phyloP scores from a whole-genome alignment of 2,113 vertebrate genomes.

The Xyrauchen texanus region DNA sequence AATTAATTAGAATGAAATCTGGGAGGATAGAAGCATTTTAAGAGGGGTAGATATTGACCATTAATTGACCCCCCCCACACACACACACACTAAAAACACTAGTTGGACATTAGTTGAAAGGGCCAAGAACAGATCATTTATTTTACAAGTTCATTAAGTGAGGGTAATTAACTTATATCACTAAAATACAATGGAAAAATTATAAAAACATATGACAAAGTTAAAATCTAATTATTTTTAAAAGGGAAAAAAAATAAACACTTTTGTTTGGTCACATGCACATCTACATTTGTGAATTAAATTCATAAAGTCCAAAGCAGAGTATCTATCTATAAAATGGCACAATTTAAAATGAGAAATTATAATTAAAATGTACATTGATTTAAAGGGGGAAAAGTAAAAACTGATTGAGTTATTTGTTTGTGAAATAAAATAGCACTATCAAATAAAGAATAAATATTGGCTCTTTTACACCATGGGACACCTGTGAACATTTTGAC shows the following conservation, averaged over 20 bases:
- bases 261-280: neutral
- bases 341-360: slow-evolving; percentile 9
- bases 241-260: neutral
- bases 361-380: neutral
- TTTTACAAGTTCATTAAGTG: neutral
- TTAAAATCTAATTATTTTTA: neutral
- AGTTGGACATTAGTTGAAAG: neutral
- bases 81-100: neutral
- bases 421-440: neutral
- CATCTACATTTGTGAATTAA: neutral
- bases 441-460: neutral
- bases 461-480: too few relatives aligned
- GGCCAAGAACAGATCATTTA: neutral
- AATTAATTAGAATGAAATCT: neutral
- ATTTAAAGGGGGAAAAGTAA: neutral
- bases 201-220: neutral
- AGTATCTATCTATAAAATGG: neutral
- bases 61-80: neutral
- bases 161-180: neutral
- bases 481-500: too few relatives aligned
- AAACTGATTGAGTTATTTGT: neutral
- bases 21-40: too few relatives aligned
- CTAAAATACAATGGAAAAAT: too few relatives aligned
- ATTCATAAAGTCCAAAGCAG: neutral
- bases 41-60: slow-evolving; percentile 16